Conservation (phyloP, 2,888 invertebrate species). For the Cephonodes hylas region DNA sequence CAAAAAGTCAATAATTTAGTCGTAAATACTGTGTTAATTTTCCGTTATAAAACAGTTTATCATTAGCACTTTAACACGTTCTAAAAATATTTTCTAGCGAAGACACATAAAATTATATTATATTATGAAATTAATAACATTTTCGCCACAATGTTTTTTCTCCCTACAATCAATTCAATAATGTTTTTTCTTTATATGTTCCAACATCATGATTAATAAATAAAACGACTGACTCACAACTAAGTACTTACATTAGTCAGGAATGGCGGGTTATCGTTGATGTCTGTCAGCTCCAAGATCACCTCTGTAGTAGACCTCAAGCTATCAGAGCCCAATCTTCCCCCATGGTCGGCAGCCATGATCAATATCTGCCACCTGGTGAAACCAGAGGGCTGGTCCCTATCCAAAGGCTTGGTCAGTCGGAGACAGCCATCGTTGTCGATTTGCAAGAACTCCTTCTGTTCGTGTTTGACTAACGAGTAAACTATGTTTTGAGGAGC, state of each 20-base stretch:
- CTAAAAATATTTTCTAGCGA: too few relatives aligned
- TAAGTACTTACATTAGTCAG: conserved; percentile 84
- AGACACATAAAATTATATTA: too few relatives aligned
- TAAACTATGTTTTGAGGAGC: conserved; percentile 90
- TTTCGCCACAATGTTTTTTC: too few relatives aligned
- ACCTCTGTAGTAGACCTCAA: conserved; percentile 85
- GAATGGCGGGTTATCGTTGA: conserved; percentile 97
- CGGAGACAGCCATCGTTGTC: conserved; percentile 88
- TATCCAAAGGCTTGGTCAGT: conserved; percentile 89
- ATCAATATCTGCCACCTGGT: conserved; percentile 88
- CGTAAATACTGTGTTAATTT: too few relatives aligned
- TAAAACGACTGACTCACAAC: background rate
- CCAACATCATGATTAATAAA: background rate
- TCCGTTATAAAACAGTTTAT: too few relatives aligned
- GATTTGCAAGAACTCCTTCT: conserved; percentile 86
- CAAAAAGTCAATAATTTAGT: too few relatives aligned
- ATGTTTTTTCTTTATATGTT: background rate
- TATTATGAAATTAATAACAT: too few relatives aligned
- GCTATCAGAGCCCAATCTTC: conserved; percentile 81
- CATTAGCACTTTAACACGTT: too few relatives aligned
- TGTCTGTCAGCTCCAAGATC: conserved; percentile 86
- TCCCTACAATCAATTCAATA: too few relatives aligned
- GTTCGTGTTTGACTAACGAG: conserved; percentile 86
- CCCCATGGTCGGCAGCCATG: conserved; percentile 88
- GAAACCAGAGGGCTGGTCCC: conserved; percentile 93